These are phyloP conservation scores for Nipponia nippon DNA, from an alignment of 2,113 vertebrate species.

Conservation along the genomic window DNA sequence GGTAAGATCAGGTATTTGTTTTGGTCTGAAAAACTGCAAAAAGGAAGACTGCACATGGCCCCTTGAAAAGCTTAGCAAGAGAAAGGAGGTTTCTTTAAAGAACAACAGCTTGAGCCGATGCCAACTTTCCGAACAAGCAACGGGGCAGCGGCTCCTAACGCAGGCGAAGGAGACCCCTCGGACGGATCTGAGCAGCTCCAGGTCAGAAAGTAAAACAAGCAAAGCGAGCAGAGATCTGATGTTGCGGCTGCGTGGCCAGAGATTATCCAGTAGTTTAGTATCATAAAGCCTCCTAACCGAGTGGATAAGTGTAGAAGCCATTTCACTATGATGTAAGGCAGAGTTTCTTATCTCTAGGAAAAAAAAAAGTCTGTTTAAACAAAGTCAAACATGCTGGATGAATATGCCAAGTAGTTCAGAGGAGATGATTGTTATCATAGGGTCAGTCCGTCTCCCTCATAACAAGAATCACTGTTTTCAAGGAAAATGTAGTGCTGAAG, in stretches of 20 bases:
- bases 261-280: not conserved
- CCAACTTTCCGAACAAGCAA: not conserved
- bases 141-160: accelerated
- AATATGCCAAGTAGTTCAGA: not conserved
- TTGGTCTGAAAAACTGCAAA: not conserved
- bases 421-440: not conserved
- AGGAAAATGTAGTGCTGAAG: not conserved
- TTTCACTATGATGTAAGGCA: not conserved
- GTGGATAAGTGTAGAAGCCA: not conserved
- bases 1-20: not conserved
- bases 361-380: not conserved
- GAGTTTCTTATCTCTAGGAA: not conserved
- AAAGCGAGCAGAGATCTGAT: not conserved
- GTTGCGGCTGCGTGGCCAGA: not conserved
- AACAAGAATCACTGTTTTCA: not conserved
- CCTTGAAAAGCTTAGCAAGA: not conserved
- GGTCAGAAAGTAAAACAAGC: not conserved
- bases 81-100: not conserved
- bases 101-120: not conserved
- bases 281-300: constrained; percentile 10
- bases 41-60: not conserved
- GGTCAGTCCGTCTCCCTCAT: not conserved
- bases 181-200: not conserved
- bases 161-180: not conserved
- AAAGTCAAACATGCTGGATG: not conserved